phyloP scores from a whole-genome alignment of 2,797 vertebrate species.

The Neosilurus hyrtlii region DNA sequence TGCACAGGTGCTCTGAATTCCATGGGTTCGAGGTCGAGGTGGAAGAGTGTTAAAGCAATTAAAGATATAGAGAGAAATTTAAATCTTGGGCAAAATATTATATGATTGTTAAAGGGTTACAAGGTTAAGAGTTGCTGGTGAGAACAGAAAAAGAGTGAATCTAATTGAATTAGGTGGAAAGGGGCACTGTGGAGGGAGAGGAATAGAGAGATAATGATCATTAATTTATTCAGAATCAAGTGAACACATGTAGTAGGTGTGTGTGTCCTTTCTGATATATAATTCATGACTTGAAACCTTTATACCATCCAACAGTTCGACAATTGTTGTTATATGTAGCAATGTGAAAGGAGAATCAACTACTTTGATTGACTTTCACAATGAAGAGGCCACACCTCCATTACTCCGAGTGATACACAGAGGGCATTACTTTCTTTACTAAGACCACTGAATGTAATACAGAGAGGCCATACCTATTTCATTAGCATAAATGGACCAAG shows the following conservation, averaged over 20 bases:
- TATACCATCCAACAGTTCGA: not conserved
- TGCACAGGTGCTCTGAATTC: slow-evolving; percentile 38
- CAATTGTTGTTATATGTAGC: not conserved
- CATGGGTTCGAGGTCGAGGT: slow-evolving; percentile 49
- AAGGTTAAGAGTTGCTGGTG: slow-evolving; percentile 16
- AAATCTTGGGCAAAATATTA: not conserved
- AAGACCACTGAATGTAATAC: too few species aligned
- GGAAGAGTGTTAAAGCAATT: slow-evolving; percentile 25
- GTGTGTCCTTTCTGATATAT: not conserved
- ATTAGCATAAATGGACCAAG: too few species aligned
- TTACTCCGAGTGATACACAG: too few species aligned
- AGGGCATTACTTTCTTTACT: too few species aligned
- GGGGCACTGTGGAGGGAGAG: not conserved
- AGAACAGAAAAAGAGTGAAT: not conserved
- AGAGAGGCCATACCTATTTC: too few species aligned
- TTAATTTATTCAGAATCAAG: not conserved
- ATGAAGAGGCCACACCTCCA: not conserved
- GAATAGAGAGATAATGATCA: not conserved
- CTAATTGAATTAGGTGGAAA: slow-evolving; percentile 8
- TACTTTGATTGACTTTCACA: not conserved
- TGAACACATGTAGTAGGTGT: not conserved
- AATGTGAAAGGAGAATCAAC: not conserved
- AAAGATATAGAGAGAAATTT: slow-evolving; percentile 51
- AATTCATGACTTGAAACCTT: not conserved
- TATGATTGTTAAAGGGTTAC: slow-evolving; percentile 1